phyloP scores from a whole-genome alignment of 1,140 invertebrate species.

The Bombus difficillimus region DNA sequence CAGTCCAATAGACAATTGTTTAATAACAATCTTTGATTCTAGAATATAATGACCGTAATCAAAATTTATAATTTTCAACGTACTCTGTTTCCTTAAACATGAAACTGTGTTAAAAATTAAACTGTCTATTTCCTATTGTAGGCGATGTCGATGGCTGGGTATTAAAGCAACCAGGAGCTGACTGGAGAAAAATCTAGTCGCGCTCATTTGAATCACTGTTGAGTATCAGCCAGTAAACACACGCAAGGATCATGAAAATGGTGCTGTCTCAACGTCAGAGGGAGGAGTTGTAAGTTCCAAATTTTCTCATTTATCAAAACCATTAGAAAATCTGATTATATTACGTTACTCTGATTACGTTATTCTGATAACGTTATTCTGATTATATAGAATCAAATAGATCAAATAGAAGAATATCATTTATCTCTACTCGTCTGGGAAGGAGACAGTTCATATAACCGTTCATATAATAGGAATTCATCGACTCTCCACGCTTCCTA shows the following conservation, averaged over 20 bases:
- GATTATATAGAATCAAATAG: too few species aligned
- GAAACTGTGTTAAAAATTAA: neutral
- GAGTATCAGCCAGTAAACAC: constrained; percentile 75
- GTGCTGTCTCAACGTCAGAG: constrained; percentile 99
- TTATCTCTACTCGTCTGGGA: neutral
- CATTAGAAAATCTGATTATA: neutral
- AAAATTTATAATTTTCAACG: neutral
- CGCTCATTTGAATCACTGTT: constrained; percentile 68
- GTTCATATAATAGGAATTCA: neutral
- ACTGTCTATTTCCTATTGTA: constrained; percentile 54
- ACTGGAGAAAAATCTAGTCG: constrained; percentile 74
- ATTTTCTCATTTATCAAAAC: neutral
- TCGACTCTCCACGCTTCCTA: neutral
- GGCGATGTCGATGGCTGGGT: constrained; percentile 72
- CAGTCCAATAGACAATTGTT: neutral
- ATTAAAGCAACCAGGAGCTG: constrained; percentile 72
- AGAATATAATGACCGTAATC: neutral
- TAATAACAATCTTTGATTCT: too few species aligned
- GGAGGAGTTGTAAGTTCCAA: constrained; percentile 96
- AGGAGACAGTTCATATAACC: neutral
- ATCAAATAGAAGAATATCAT: neutral
- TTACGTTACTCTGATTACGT: too few species aligned
- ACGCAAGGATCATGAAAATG: constrained; percentile 94
- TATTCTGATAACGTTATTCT: too few species aligned
- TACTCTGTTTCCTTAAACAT: neutral